phyloP scores from a whole-genome alignment of 2,888 invertebrate species.

The Ophioninae sp. region DNA sequence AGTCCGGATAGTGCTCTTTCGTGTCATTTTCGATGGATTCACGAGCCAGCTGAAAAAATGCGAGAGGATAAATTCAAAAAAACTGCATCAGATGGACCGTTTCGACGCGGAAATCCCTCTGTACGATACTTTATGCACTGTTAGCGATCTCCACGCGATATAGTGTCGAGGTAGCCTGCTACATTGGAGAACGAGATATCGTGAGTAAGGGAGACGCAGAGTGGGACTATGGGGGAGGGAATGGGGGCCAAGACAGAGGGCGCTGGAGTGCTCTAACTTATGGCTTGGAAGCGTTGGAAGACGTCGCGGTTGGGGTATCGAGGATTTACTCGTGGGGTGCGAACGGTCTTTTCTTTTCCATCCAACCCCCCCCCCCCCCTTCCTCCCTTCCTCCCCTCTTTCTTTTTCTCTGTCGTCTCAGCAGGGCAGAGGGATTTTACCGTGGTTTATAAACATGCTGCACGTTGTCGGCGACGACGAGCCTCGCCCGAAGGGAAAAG shows the following conservation, averaged over 20 bases:
- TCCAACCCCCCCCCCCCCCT: not conserved
- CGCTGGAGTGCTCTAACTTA: conserved; percentile 54
- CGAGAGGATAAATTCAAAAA: not conserved
- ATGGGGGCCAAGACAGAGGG: conserved; percentile 33
- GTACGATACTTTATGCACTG: conserved; percentile 38
- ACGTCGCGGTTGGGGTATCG: conserved; percentile 58
- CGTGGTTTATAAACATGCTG: conserved; percentile 69
- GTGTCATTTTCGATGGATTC: not conserved
- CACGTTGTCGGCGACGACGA: conserved; percentile 62
- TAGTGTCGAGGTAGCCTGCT: not conserved
- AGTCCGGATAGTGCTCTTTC: not conserved
- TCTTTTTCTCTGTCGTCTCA: conserved; percentile 12
- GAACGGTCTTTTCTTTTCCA: conserved; percentile 19
- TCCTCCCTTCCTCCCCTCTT: not conserved
- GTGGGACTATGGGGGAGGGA: conserved; percentile 13
- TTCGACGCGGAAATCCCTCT: not conserved
- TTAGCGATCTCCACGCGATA: conserved; percentile 28
- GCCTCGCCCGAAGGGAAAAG: conserved; percentile 25
- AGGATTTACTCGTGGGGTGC: conserved; percentile 57
- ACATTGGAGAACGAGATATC: conserved; percentile 43
- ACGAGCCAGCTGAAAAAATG: not conserved
- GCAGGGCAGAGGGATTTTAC: conserved; percentile 49
- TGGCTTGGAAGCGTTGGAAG: conserved; percentile 52
- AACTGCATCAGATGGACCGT: not conserved
- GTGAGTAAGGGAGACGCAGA: conserved; percentile 55